These are phyloP conservation scores for Guaruba guarouba DNA, from an alignment of 2,113 vertebrate species.

Conservation along the genomic window DNA sequence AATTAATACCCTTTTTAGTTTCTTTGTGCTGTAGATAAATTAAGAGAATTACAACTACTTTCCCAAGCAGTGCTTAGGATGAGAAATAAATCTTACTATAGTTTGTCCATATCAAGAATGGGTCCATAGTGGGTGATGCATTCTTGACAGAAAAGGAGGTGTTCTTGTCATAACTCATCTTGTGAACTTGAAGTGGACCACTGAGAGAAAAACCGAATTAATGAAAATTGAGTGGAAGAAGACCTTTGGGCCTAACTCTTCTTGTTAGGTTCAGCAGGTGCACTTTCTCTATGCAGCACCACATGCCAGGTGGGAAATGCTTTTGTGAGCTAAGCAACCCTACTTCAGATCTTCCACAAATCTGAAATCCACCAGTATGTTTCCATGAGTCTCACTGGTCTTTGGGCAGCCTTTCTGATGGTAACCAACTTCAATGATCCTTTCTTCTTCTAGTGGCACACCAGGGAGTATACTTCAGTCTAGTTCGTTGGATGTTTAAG, in stretches of 20 bases:
- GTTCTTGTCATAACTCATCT: neutral
- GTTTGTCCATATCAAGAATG: neutral
- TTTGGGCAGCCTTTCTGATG: neutral
- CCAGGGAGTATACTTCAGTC: neutral
- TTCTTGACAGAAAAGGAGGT: neutral
- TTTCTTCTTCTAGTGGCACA: neutral
- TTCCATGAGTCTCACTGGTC: neutral
- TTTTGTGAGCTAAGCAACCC: neutral
- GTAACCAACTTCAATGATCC: neutral
- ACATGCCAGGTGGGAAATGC: accelerated
- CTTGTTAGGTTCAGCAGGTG: neutral
- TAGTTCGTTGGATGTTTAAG: neutral
- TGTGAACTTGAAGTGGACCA: neutral
- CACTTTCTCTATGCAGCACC: neutral
- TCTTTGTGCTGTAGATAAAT: neutral
- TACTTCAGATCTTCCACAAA: neutral
- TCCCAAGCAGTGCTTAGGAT: neutral
- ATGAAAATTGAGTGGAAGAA: neutral
- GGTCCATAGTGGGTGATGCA: neutral
- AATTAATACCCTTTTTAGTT: neutral
- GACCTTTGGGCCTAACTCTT: neutral
- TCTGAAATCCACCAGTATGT: neutral
- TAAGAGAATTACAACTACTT: neutral
- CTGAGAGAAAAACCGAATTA: neutral
- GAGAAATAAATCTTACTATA: neutral